These are phyloP conservation scores for Solea senegalensis DNA, from an alignment of 2,113 vertebrate species.

Conservation along the genomic window DNA sequence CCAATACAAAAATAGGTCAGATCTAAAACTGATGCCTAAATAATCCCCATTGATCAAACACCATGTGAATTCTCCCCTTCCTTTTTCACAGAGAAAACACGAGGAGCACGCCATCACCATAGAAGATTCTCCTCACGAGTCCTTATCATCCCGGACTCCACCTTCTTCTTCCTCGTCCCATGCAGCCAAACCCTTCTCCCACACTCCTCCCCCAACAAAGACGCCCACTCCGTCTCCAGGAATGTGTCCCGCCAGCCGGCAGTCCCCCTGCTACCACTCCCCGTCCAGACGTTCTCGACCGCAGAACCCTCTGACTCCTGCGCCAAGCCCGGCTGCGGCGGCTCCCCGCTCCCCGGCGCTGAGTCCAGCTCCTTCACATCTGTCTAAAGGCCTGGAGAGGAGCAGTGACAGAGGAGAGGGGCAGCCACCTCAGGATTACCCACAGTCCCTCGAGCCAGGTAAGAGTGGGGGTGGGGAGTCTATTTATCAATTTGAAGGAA, in stretches of 20 bases:
- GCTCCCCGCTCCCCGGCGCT: conserved; percentile 85
- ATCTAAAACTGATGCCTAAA: too few species aligned
- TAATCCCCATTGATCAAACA: too few species aligned
- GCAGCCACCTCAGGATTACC: conserved; percentile 85
- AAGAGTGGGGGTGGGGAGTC: conserved; percentile 30
- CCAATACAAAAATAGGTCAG: neutral
- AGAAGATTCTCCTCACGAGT: conserved; percentile 78
- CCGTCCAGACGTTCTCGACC: conserved; percentile 82
- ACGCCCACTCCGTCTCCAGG: conserved; percentile 77
- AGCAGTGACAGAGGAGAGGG: conserved; percentile 86
- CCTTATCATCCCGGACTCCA: conserved; percentile 83
- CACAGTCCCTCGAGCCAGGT: conserved; percentile 91
- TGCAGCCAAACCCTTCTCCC: conserved; percentile 90
- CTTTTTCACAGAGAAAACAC: conserved; percentile 83
- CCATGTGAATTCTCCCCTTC: neutral
- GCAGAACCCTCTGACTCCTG: conserved; percentile 84
- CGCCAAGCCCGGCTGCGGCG: conserved; percentile 86
- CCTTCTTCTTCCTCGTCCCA: conserved; percentile 80
- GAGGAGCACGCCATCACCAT: conserved; percentile 85
- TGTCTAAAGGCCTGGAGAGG: conserved; percentile 81
- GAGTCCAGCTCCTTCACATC: conserved; percentile 87
- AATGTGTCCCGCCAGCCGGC: conserved; percentile 82
- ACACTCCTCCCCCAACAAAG: conserved; percentile 84
- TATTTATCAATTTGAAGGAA: neutral
- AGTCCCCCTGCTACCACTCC: conserved; percentile 90